Evolutionary conservation across 2,113 vertebrate genomes (phyloP), one percentile per base, ranked within the genome.

Genomic region (Neodontobutis hainanensis): DNA sequence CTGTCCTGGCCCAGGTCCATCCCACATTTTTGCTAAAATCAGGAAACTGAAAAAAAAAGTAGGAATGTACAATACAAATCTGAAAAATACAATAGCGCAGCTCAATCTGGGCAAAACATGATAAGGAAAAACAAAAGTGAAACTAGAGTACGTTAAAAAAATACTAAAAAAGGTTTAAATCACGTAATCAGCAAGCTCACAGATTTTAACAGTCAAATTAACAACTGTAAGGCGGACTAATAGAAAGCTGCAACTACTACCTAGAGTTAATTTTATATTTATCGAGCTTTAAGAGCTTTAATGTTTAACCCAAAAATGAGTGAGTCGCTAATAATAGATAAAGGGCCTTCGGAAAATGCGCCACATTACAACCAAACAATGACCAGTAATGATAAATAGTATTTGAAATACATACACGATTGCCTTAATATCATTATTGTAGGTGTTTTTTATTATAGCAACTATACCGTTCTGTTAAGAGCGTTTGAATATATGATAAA

Each of bases 1-100:
- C 77, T 94, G 90, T 47, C 95, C 93, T 85, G 94, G 89, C 52
- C 95, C 94, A 85, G 94, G 94, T 85, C 95, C 94, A 80, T 95
- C 94, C 97, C 97, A 98, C 97, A 99, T 99, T 61, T 61, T 92
- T 36, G 52, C 32, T n/a, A 34, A 36, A 55, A 36, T 36, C 14
- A 36, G 10, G 11, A 12, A 62, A 61, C 75, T 83, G 68, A 14
- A 70, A 61, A 70, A 61, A 2, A 7, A 46, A 69, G 61, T 11
- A 19, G 19, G 19, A 27, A 27, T 27, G 19, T 27, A 27, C 19
- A 27, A 27, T 27, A 27, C 19, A 27, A 27, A 27, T 27, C 19
- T 27, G 19, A 27, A 27, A 27, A 27, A 27, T 27, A 27, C 19
- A 27, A 3, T 27, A 27, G 1, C 19, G 19, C 19, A 27, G 19